Evolutionary conservation across 2,888 invertebrate species (phyloP).

Genomic region (Pogonocherus hispidulus): DNA sequence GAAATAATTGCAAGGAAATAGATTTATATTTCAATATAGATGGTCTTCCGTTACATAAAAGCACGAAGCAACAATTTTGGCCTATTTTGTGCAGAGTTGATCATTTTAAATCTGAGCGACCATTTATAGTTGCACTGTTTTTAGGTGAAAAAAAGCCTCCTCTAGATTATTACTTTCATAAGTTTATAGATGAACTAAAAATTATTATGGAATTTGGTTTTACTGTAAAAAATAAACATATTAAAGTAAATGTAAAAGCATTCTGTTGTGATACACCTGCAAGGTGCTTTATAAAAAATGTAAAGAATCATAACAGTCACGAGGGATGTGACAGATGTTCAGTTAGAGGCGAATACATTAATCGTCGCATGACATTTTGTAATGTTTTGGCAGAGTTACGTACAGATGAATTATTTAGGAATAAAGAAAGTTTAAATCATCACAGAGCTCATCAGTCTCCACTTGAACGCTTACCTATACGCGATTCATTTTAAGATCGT

Average conservation of each 20-base stretch:
- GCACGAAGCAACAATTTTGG: not conserved
- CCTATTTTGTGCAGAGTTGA: not conserved
- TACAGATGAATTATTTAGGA: constrained; percentile 34
- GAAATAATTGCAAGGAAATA: not conserved
- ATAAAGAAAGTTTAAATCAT: not conserved
- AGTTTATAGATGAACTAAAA: constrained; percentile 39
- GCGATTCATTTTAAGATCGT: too few species aligned
- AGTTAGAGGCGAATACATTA: constrained; percentile 39
- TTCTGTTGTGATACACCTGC: constrained; percentile 49
- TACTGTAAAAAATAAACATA: constrained; percentile 10
- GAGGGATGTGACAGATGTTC: constrained; percentile 50
- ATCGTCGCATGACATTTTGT: constrained; percentile 43
- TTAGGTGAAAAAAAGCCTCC: constrained; percentile 44
- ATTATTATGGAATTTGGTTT: constrained; percentile 31
- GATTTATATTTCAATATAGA: not conserved
- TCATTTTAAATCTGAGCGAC: not conserved
- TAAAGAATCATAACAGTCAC: constrained; percentile 46
- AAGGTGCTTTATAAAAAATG: constrained; percentile 41
- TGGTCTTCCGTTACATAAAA: not conserved
- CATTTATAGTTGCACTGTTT: constrained; percentile 35
- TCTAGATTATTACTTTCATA: constrained; percentile 38
- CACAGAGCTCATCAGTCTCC: constrained; percentile 18
- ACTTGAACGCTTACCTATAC: not conserved
- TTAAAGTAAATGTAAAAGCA: constrained; percentile 30
- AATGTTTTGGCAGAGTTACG: constrained; percentile 41